A percentile compares a stretch with the other conserved stretches of the same genome.
These are phyloP conservation scores for Acanthurus lineatus DNA, from an alignment of 2,797 vertebrate genomes.

Conservation along the genomic window DNA sequence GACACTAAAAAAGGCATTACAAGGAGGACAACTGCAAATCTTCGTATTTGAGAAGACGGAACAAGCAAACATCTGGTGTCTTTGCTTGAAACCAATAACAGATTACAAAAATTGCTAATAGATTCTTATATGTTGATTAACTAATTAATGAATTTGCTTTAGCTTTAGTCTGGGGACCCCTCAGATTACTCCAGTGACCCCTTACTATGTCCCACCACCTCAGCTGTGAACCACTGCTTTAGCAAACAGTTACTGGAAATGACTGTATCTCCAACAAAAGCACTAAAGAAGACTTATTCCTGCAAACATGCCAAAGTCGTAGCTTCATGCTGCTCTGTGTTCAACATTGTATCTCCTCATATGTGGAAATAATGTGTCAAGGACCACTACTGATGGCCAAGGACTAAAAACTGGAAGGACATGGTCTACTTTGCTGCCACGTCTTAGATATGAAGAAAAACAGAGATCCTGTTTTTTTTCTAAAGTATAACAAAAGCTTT, in stretches of 20 bases:
- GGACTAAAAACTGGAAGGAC: constrained; percentile 4
- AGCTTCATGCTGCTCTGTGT: background rate
- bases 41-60: background rate
- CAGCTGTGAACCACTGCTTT: background rate
- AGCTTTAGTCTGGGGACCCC: background rate
- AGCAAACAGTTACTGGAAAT: background rate
- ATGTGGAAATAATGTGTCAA: background rate
- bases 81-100: background rate
- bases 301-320: background rate
- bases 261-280: background rate
- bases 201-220: too few relatives aligned
- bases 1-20: too few relatives aligned
- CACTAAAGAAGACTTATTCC: constrained; percentile 1
- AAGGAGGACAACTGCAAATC: background rate
- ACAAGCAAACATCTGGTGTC: background rate
- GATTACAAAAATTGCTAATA: background rate
- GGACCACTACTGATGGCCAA: background rate
- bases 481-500: constrained; percentile 22
- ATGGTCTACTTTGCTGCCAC: background rate
- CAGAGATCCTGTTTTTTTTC: constrained; percentile 5
- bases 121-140: background rate
- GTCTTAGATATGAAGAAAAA: background rate
- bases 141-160: background rate
- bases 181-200: background rate
- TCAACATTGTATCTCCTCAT: background rate